Conservation (phyloP, 2,797 vertebrate genomes). For the Gouania willdenowi region DNA sequence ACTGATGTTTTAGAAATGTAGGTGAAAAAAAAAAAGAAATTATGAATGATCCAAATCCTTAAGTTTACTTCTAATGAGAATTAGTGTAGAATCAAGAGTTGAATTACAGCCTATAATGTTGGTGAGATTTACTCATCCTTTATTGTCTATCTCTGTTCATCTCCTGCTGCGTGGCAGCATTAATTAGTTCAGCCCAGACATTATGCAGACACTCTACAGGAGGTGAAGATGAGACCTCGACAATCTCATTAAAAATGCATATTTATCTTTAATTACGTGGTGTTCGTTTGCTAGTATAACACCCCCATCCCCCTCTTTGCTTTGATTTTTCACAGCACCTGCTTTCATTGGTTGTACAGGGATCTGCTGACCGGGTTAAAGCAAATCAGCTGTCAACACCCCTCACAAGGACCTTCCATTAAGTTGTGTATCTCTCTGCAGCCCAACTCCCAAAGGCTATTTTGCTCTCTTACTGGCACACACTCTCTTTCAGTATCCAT, state of each 20-base stretch:
- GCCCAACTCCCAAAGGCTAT: slow-evolving; percentile 48
- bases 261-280: slow-evolving; percentile 65
- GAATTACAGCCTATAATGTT: slow-evolving; percentile 5
- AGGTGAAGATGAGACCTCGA: slow-evolving; percentile 48
- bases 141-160: slow-evolving; percentile 15
- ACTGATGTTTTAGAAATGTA: no score
- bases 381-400: slow-evolving; percentile 63
- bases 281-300: slow-evolving; percentile 48
- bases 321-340: slow-evolving; percentile 56
- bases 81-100: no score
- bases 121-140: slow-evolving; percentile 11
- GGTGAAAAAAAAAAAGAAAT: no score
- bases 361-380: slow-evolving; percentile 62
- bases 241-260: slow-evolving; percentile 65
- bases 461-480: slow-evolving; percentile 48
- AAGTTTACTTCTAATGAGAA: no score
- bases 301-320: slow-evolving; percentile 10
- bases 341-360: slow-evolving; percentile 42
- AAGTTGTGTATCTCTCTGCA: slow-evolving; percentile 63
- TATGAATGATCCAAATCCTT: no score
- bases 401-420: slow-evolving; percentile 64
- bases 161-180: slow-evolving; percentile 17
- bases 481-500: slow-evolving; percentile 48
- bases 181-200: slow-evolving; percentile 48
- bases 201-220: slow-evolving; percentile 40